Evolutionary conservation across 2,888 invertebrate genomes (phyloP).

Genomic region (Caprella mutica): DNA sequence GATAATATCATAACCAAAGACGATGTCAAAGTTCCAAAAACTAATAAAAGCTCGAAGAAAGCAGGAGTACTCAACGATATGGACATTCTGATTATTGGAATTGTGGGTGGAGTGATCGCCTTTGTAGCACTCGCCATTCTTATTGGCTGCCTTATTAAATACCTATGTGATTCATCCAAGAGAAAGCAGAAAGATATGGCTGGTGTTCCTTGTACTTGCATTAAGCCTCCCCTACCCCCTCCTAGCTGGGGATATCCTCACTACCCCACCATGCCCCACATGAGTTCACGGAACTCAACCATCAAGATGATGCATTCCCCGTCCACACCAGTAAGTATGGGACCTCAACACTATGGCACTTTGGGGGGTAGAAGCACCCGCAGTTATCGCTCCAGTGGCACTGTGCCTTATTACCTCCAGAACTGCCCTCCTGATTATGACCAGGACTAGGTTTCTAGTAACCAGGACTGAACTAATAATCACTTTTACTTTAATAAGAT

Average conservation of each 20-base stretch:
- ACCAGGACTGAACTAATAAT: too few relatives aligned
- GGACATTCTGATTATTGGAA: slow-evolving; percentile 87
- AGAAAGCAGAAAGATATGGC: slow-evolving; percentile 44
- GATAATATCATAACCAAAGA: slow-evolving; percentile 82
- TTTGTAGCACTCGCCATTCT: slow-evolving; percentile 79
- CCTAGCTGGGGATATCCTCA: slow-evolving; percentile 35
- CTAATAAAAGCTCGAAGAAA: slow-evolving; percentile 13
- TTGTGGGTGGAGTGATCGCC: slow-evolving; percentile 81
- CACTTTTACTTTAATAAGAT: too few relatives aligned
- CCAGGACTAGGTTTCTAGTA: slow-evolving; percentile 5
- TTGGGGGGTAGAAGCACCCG: slow-evolving; percentile 39
- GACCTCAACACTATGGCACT: slow-evolving; percentile 32
- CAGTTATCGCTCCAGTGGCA: slow-evolving; percentile 47
- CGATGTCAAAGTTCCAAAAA: slow-evolving; percentile 50
- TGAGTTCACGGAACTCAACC: slow-evolving; percentile 36
- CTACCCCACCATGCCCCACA: slow-evolving; percentile 37
- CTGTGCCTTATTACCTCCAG: slow-evolving; percentile 9
- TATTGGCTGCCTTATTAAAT: slow-evolving; percentile 68
- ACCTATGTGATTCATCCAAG: slow-evolving; percentile 53
- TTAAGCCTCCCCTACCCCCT: slow-evolving; percentile 39
- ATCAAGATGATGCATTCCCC: slow-evolving; percentile 39
- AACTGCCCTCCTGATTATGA: slow-evolving; percentile 8
- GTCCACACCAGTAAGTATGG: slow-evolving; percentile 22
- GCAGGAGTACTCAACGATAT: slow-evolving; percentile 43
- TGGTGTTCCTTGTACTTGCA: slow-evolving; percentile 47